A percentile compares a stretch with the other conserved stretches of the same genome.
These are phyloP conservation scores for Eupithecia inturbata DNA, from an alignment of 2,888 invertebrate genomes.

Conservation along the genomic window DNA sequence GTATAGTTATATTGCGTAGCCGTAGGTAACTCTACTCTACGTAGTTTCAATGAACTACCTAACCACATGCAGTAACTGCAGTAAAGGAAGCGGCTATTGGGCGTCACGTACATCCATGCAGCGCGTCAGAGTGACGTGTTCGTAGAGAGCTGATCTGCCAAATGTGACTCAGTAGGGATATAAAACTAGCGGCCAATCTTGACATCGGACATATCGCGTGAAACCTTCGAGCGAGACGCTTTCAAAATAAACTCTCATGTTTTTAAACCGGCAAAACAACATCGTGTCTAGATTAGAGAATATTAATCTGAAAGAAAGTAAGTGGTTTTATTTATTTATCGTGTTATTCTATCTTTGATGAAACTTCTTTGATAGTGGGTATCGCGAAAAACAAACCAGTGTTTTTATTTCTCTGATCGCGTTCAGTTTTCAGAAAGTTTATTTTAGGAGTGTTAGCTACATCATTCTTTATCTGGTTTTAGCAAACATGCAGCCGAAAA, in stretches of 20 bases:
- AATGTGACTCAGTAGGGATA: constrained; percentile 74
- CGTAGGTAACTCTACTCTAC: neutral
- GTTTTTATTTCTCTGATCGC: neutral
- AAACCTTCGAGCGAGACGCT: constrained; percentile 51
- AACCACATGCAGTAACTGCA: constrained; percentile 16
- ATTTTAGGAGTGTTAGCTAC: neutral
- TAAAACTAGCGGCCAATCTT: constrained; percentile 66
- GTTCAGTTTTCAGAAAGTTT: neutral
- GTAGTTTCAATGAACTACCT: neutral
- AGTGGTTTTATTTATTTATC: constrained; percentile 49
- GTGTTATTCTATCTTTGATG: neutral
- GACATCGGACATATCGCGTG: constrained; percentile 64
- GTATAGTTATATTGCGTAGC: neutral
- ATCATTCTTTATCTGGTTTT: constrained; percentile 45
- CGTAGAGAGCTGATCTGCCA: constrained; percentile 70
- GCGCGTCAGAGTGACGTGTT: constrained; percentile 77
- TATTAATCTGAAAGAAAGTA: constrained; percentile 68
- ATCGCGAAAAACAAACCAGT: neutral
- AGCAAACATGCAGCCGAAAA: constrained; percentile 76
- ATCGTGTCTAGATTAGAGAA: constrained; percentile 70
- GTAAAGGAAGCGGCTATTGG: constrained; percentile 44
- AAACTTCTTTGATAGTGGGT: neutral
- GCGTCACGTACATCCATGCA: constrained; percentile 59
- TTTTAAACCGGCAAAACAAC: constrained; percentile 70
- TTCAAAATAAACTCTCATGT: constrained; percentile 62